Conservation (phyloP, 2,113 vertebrate species). For the Colius striatus region DNA sequence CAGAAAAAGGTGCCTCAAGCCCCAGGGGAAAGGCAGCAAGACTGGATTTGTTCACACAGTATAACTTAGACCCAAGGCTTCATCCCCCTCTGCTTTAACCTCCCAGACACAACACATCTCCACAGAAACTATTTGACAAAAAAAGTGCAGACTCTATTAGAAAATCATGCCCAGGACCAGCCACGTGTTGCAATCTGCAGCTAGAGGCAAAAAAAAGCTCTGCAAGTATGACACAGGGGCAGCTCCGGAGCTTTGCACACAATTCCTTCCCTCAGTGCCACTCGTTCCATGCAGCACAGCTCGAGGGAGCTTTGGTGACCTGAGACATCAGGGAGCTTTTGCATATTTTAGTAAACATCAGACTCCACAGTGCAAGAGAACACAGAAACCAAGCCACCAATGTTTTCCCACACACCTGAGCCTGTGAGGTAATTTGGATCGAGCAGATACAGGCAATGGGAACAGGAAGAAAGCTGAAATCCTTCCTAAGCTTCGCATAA, state of each 20-base stretch:
- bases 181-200: rapidly evolving
- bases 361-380: background rate
- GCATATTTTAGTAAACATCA: background rate
- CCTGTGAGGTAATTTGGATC: background rate
- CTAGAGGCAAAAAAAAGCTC: background rate
- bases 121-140: background rate
- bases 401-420: background rate
- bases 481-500: background rate
- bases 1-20: background rate
- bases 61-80: background rate
- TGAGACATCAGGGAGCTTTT: background rate
- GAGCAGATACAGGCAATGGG: background rate
- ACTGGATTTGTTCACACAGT: background rate
- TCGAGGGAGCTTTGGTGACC: background rate
- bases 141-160: background rate
- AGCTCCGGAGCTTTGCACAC: background rate
- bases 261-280: background rate
- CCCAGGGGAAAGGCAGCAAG: background rate
- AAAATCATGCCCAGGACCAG: background rate
- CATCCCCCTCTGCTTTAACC: background rate
- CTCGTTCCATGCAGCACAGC: background rate
- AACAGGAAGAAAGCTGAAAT: conserved; percentile 14
- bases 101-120: background rate
- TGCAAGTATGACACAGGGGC: background rate
- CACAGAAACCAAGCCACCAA: background rate